Conservation (phyloP, 2,888 invertebrate species). For the Perithous albicinctus region DNA sequence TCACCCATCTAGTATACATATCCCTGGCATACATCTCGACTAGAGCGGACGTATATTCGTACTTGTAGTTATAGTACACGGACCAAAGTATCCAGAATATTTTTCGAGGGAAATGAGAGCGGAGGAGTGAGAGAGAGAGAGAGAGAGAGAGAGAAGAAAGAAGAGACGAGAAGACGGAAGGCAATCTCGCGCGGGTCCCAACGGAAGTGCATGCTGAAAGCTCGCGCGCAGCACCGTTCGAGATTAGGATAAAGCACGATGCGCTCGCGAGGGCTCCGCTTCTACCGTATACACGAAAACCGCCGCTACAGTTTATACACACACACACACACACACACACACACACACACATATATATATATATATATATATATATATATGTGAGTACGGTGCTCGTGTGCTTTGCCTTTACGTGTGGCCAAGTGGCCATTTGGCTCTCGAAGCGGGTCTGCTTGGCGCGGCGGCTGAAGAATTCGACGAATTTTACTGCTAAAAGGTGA, state of each 20-base stretch:
- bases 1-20: neutral
- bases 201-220: conserved; percentile 61
- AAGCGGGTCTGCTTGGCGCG: conserved; percentile 54
- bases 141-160: neutral
- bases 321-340: too few species aligned
- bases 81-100: conserved; percentile 14
- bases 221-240: conserved; percentile 43
- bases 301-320: neutral
- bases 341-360: too few species aligned
- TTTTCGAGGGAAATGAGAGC: conserved; percentile 1
- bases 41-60: neutral
- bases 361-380: too few species aligned
- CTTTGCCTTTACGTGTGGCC: conserved; percentile 55
- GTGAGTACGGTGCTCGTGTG: conserved; percentile 35
- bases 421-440: conserved; percentile 67
- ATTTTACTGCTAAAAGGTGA: conserved; percentile 62
- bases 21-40: neutral
- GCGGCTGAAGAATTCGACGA: conserved; percentile 56
- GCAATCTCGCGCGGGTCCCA: conserved; percentile 45
- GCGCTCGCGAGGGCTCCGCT: neutral
- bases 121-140: neutral
- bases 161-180: conserved; percentile 17
- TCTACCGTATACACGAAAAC: neutral
- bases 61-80: neutral
- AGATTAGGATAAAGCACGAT: conserved; percentile 64